Percentiles rank a stretch among this genome's conserved stretches.
Conservation (phyloP, 1,140 invertebrate species). For the Cherax quadricarinatus region DNA sequence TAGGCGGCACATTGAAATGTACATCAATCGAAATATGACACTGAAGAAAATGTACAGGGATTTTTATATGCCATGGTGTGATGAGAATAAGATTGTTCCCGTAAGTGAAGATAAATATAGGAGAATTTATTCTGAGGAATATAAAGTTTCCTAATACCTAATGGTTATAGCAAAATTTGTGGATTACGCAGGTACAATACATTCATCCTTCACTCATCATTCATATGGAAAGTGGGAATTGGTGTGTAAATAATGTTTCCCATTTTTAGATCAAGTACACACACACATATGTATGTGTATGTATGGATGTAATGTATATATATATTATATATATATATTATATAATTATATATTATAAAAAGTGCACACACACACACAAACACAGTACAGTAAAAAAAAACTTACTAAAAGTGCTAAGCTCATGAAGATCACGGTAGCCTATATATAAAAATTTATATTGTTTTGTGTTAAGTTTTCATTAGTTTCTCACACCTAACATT, state of each 20-base stretch:
- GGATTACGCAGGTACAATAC: conserved; percentile 4
- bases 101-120: conserved; percentile 66
- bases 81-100: conserved; percentile 56
- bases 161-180: conserved; percentile 6
- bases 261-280: conserved; percentile 7
- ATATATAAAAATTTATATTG: conserved; percentile 21
- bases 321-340: no score
- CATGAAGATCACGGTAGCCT: no score
- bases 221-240: background rate
- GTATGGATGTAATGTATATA: no score
- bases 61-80: conserved; percentile 64
- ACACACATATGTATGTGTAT: no score
- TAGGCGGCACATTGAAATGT: conserved; percentile 60
- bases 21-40: conserved; percentile 65
- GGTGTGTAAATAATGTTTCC: conserved; percentile 22
- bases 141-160: conserved; percentile 57
- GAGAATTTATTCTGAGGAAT: conserved; percentile 65
- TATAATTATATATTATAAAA: no score
- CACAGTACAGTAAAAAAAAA: no score
- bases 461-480: conserved; percentile 23
- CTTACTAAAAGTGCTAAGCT: no score
- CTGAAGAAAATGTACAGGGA: conserved; percentile 65
- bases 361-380: no score
- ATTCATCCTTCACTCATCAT: conserved; percentile 29
- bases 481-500: background rate